Evolutionary conservation across 2,113 vertebrate genomes (phyloP).

Genomic region (Cnemophilus loriae): DNA sequence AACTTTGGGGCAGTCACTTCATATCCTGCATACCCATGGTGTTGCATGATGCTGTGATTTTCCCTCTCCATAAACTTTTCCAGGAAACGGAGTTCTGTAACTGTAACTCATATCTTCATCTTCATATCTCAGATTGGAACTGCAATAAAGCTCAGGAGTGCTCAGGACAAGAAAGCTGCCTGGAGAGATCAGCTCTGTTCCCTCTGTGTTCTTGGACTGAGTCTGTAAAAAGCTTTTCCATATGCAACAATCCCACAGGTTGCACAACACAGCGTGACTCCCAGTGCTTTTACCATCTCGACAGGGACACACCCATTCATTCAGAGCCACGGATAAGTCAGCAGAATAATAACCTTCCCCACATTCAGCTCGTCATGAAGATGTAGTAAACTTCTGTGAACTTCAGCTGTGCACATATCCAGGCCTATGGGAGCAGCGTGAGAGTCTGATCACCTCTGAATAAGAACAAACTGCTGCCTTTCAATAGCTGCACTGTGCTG

Average conservation of each 20-base stretch:
- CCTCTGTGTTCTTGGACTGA: not conserved
- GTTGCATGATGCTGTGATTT: not conserved
- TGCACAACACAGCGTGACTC: not conserved
- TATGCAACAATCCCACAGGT: accelerated
- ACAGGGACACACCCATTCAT: not conserved
- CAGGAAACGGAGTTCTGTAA: not conserved
- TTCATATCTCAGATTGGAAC: not conserved
- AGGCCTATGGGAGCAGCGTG: not conserved
- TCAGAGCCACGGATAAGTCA: not conserved
- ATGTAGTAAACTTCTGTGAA: not conserved
- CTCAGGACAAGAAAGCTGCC: not conserved
- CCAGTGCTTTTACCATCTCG: not conserved
- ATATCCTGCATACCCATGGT: not conserved
- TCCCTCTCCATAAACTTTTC: not conserved
- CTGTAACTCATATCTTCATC: not conserved
- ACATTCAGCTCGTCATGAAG: not conserved
- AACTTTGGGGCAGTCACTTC: not conserved
- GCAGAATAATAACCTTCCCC: not conserved
- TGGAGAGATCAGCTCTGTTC: not conserved
- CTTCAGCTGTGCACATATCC: not conserved
- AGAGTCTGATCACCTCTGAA: not conserved
- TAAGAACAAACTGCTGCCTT: not conserved
- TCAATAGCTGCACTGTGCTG: not conserved
- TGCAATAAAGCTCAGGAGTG: not conserved
- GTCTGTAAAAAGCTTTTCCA: not conserved